A percentile compares a stretch with the other conserved stretches of the same genome.
These are phyloP conservation scores for Myotis yumanensis DNA, from an alignment of 2,113 vertebrate species.

Conservation along the genomic window DNA sequence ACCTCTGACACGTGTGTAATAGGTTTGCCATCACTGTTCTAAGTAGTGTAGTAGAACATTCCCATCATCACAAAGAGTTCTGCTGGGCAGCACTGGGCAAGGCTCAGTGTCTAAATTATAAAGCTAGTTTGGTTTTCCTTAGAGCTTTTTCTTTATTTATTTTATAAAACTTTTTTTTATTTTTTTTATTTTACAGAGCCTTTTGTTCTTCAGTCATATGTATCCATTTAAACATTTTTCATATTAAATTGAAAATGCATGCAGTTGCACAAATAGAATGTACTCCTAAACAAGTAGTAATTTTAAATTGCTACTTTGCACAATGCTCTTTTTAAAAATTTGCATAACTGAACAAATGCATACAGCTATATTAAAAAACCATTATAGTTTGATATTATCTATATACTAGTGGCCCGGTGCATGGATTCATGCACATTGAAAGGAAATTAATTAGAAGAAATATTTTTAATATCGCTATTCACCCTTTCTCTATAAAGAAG, in stretches of 20 bases:
- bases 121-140: not conserved
- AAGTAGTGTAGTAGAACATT: not conserved
- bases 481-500: no score
- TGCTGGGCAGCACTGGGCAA: not conserved
- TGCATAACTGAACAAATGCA: not conserved
- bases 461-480: no score
- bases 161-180: slow-evolving; percentile 21
- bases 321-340: not conserved
- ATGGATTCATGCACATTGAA: no score
- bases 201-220: not conserved
- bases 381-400: not conserved
- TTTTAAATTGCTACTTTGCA: slow-evolving; percentile 16
- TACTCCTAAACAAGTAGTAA: not conserved
- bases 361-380: not conserved
- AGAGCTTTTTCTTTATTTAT: not conserved
- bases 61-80: not conserved
- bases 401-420: no score
- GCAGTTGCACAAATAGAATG: not conserved
- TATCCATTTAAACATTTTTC: not conserved
- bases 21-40: no score
- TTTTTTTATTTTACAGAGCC: not conserved
- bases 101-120: not conserved
- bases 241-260: slow-evolving; percentile 33
- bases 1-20: no score
- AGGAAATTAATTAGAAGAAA: no score